Conservation (phyloP, 2,888 invertebrate species). For the Dione vanillae region DNA sequence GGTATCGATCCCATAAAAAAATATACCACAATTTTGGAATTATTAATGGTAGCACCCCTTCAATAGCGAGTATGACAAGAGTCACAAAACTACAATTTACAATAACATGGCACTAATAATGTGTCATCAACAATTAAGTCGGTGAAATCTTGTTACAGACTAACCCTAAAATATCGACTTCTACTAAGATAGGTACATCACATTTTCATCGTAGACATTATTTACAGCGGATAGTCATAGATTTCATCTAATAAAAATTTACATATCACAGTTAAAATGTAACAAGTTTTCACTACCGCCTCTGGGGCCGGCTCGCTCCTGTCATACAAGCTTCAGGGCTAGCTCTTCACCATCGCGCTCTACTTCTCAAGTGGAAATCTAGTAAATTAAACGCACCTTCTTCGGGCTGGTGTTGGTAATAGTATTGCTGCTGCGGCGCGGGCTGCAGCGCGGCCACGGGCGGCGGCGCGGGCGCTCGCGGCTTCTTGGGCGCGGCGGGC, state of each 20-base stretch:
- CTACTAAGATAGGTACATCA: conserved; percentile 76
- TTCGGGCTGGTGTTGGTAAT: conserved; percentile 84
- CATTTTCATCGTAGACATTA: conserved; percentile 74
- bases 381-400: conserved; percentile 85
- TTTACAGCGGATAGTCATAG: conserved; percentile 79
- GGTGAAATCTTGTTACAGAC: conserved; percentile 84
- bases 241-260: conserved; percentile 81
- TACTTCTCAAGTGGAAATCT: conserved; percentile 84
- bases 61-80: conserved; percentile 85
- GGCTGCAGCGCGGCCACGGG: conserved; percentile 75
- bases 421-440: conserved; percentile 79
- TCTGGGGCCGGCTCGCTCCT: conserved; percentile 81
- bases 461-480: conserved; percentile 74
- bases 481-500: conserved; percentile 80
- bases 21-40: conserved; percentile 83
- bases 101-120: conserved; percentile 82
- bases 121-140: conserved; percentile 81
- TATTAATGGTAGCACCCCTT: conserved; percentile 85
- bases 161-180: conserved; percentile 78
- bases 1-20: conserved; percentile 83
- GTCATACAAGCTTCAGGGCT: conserved; percentile 85
- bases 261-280: conserved; percentile 84
- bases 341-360: conserved; percentile 85
- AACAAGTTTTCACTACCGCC: conserved; percentile 83
- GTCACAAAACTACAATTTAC: conserved; percentile 83